Base-by-base conservation (phyloP, 2,113 vertebrate species). In the Periophthalmus modestus region DNA sequence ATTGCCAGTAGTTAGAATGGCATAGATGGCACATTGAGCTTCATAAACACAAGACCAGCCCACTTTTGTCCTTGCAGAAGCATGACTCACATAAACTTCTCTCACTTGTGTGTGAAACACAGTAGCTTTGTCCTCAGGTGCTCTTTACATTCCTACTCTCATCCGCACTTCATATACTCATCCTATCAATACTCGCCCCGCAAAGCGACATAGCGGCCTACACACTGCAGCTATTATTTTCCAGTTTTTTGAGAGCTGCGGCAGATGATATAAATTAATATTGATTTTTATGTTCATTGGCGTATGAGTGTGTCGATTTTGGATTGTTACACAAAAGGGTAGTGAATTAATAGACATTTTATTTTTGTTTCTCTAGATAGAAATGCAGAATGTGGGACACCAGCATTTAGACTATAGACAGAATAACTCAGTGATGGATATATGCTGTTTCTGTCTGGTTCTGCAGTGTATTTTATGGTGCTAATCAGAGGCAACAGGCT, bases 231-330 rank as follows among this genome's bases (percentile, higher is more conserved):
- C 68, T 50, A 78, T 75, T 43, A 50, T 68, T 66, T 82, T 68
- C 12, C 71, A 69, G 63, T 58, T 78, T 76, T 75, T 68, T 63
- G 67, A 70, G 50, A 65, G 61, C 69, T 70, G 52, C 65, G 36
- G 80, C 33, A 68, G 77, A 81, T 73, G 50, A 57, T 80, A 55
- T 66, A 68, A 68, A 80, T 80, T 70, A 82, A 62, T 79, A 88
- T 87, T 87, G 83, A 83, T 86, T 86, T 85, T 77, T 69, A 68
- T 81, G 47, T 85, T 74, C 87, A 89, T 88, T 75, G 85, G 71
- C 46, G 66, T 69, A 66, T 54, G 71, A 46, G 19, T 69, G 52
- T 69, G 79, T 75, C 59, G 57, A 46, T 72, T 81, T 75, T 69
- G 58, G 52, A 58, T 19, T 66, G 15, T 67, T 21, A 39, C 69